These are phyloP conservation scores for Alentia gelatinosa DNA, from an alignment of 2,888 invertebrate species.

Conservation along the genomic window DNA sequence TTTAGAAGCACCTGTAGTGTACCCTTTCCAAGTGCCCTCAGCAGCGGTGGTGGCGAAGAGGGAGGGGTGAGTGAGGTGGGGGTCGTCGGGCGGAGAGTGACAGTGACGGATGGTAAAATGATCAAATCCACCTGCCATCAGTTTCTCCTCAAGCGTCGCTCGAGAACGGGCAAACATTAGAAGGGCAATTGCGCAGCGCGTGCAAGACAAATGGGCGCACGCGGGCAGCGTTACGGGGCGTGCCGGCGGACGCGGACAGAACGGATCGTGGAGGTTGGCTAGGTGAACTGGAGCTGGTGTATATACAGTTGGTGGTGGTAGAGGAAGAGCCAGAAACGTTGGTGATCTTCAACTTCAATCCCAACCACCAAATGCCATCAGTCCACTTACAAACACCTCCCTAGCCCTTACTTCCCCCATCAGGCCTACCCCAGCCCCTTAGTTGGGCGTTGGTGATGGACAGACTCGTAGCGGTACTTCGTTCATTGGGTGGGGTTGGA, in stretches of 20 bases:
- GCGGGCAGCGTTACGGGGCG: not conserved
- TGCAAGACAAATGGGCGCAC: conserved; percentile 5
- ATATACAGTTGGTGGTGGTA: no score
- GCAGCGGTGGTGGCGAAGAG: not conserved
- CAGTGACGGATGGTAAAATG: conserved; percentile 35
- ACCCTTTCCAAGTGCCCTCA: not conserved
- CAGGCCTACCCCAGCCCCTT: not conserved
- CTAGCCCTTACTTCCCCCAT: no score
- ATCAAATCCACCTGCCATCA: conserved; percentile 47
- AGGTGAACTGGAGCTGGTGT: no score
- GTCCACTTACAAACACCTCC: no score
- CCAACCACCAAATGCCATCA: no score
- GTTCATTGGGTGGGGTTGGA: not conserved
- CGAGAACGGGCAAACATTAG: conserved; percentile 32
- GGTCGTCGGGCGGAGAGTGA: not conserved
- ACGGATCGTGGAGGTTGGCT: no score
- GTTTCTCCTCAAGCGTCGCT: conserved; percentile 26
- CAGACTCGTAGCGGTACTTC: not conserved
- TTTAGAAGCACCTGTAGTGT: no score
- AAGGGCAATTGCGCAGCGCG: conserved; percentile 10
- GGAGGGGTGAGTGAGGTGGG: not conserved
- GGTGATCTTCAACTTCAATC: no score
- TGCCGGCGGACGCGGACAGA: not conserved
- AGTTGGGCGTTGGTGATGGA: not conserved
- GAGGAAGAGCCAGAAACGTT: no score